Evolutionary conservation across 1,140 invertebrate species (phyloP), one percentile per base, ranked within the genome.

Genomic region (Formica selysi): DNA sequence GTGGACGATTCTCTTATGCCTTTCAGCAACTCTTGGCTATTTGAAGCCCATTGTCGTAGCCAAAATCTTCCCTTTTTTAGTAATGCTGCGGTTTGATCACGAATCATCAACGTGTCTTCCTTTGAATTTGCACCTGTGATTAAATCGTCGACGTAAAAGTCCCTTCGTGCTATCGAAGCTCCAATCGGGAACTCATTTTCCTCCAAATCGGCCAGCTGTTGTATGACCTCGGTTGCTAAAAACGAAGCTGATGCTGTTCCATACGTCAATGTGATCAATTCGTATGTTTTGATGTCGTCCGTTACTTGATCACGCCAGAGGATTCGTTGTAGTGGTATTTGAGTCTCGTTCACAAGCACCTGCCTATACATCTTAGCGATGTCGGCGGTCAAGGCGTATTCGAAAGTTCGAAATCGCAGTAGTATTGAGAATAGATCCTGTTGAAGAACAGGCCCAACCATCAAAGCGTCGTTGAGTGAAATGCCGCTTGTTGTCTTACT

Each of bases 271-370:
- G 44, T 70, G 19, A 48, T 0, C 3, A 48, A 10, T 1, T 70
- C 67, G 26, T 70, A 70, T 1, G 41, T 70, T 3, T 29, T 65
- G 8, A 70, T 29, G 0, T 29, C 41, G 6, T 70, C 41, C 0
- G 4, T 22, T 0, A 11, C 1, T 2, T 70, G 1, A 1, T 70
- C 6, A 6, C 22, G 8, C 67, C 67, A 70, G 0, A 70, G 0
- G 1, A 70, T 70, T 4, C 67, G 41, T 16, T 70, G 67, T 1
- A 70, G 13, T 0, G 36, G 3, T 0, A 3, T 36, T 6, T 67
- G n/a, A 4, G 3, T 5, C 3, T 48, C 11, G 0, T 8, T 0
- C 11, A 48, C 1, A 0, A 26, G 2, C 0, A 19, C 2, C 11
- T 68, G 38, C 7, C 38, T 38, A 38, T 38, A 29, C 10, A 10